Base-by-base conservation (phyloP, 2,113 vertebrate species). In the Bothrops jararaca region DNA sequence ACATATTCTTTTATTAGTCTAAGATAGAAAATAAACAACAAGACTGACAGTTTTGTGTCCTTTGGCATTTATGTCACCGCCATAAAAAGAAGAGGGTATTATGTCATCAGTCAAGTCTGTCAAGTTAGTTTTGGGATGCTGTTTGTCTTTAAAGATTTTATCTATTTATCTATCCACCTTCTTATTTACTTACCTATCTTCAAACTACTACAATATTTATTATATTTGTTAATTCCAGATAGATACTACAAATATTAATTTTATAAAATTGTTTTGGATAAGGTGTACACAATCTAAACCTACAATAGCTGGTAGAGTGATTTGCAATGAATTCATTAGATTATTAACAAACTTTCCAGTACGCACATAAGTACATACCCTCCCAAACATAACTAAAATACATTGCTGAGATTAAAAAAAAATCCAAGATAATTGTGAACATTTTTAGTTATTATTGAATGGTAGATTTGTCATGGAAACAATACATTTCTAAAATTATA, bases 11-110 rank as follows among this genome's bases (percentile, higher is more conserved):
- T 97, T 97, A 97, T 97, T 97, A 97, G 96, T 96, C 95, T 95
- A 94, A 96, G 95, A 95, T 93, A 93, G 95, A 97, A 97, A 95
- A 97, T 97, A 98, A 98, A 97, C 97, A 98, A 96, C 34, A 95
- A 97, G 96, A 97, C 90, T 97, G 97, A 97, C 97, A 97, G 97
- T 89, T 96, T 95, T 94, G 95, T 98, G 97, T 97, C 97, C 97
- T 97, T 97, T 97, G 96, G 96, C 89, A 95, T 96, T 97, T 97
- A 89, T 97, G 97, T 97, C 96, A 96, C 93, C 93, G 89, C 94
- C 96, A 95, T 93, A 96, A 74, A 95, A 96, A 54, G 94, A 95
- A 96, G 95, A 97, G 94, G 94, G 91, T 97, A 95, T 97, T 97
- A 96, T 97, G 96, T 97, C 96, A 97, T 97, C 96, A 95, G 93